phyloP scores from a whole-genome alignment of 2,797 vertebrate genomes.

The Sebastes alutus region DNA sequence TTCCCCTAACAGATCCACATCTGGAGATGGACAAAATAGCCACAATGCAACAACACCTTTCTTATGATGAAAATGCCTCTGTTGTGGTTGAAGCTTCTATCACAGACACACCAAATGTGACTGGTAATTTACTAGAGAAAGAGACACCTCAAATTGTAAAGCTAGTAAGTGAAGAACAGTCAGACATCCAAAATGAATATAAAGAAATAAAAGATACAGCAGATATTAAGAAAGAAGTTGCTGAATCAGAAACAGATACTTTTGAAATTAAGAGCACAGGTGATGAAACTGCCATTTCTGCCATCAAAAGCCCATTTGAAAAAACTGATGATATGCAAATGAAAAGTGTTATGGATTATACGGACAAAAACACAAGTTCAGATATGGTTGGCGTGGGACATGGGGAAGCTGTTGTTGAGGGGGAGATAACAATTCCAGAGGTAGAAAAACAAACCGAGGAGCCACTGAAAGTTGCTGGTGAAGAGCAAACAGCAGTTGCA shows the following conservation, averaged over 20 bases:
- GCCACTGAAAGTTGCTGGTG: not conserved
- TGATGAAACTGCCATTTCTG: conserved; percentile 14
- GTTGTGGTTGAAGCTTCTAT: conserved; percentile 16
- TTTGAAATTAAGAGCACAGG: not conserved
- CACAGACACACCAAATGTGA: not conserved
- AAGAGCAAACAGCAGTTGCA: not conserved
- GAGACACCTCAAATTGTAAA: conserved; percentile 2
- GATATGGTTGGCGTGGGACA: conserved; percentile 1
- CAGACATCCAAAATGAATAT: conserved; percentile 12
- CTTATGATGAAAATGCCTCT: conserved; percentile 31
- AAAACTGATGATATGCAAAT: not conserved
- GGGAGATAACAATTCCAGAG: conserved; percentile 12
- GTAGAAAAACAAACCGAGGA: conserved; percentile 22
- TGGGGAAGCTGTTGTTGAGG: conserved; percentile 12
- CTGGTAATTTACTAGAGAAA: conserved; percentile 26
- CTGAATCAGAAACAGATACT: conserved; percentile 12
- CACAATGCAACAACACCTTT: conserved; percentile 5
- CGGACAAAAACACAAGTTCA: conserved; percentile 25
- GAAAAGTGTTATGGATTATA: conserved; percentile 14
- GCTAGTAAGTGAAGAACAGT: not conserved
- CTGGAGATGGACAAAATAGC: conserved; percentile 1
- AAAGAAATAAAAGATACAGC: conserved; percentile 6
- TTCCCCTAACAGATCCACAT: conserved; percentile 8
- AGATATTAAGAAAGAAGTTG: conserved; percentile 10
- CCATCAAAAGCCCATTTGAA: conserved; percentile 29